Percentiles rank a stretch among this genome's conserved stretches.
Conservation (phyloP, 1,140 invertebrate species). For the Daktulosphaira vitifoliae region DNA sequence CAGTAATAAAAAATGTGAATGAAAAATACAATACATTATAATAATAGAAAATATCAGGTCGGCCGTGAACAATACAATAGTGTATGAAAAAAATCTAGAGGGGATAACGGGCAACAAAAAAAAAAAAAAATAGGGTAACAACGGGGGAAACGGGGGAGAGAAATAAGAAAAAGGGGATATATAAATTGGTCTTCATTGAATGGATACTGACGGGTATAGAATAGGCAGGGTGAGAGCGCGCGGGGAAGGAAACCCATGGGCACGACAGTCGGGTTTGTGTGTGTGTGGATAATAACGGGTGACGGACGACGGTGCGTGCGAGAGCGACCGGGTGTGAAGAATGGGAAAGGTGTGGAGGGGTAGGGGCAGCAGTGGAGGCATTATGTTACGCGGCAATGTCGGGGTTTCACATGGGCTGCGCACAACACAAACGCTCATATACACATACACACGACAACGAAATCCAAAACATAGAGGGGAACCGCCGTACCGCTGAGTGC, state of each 20-base stretch:
- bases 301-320: too few relatives aligned
- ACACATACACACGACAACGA: background rate
- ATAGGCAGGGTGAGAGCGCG: too few relatives aligned
- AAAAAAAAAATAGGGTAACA: constrained; percentile 11
- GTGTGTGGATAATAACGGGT: too few relatives aligned
- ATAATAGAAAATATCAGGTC: background rate
- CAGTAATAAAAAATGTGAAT: background rate
- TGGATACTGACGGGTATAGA: background rate
- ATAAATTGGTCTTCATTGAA: constrained; percentile 28
- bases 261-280: background rate
- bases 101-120: constrained; percentile 1
- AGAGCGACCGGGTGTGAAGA: too few relatives aligned
- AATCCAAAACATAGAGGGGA: constrained; percentile 10
- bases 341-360: background rate
- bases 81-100: constrained; percentile 4
- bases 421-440: background rate
- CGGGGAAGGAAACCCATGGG: constrained; percentile 21
- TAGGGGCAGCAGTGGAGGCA: background rate
- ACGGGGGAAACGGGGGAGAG: constrained; percentile 2
- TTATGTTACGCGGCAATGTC: constrained; percentile 22
- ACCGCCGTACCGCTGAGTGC: constrained; percentile 14
- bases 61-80: background rate
- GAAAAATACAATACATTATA: background rate
- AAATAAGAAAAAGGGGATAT: constrained; percentile 23
- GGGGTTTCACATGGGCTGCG: constrained; percentile 24